Percentiles rank a stretch among this genome's conserved stretches.
These are phyloP conservation scores for Otis tarda DNA, from an alignment of 2,113 vertebrate species.

Conservation along the genomic window DNA sequence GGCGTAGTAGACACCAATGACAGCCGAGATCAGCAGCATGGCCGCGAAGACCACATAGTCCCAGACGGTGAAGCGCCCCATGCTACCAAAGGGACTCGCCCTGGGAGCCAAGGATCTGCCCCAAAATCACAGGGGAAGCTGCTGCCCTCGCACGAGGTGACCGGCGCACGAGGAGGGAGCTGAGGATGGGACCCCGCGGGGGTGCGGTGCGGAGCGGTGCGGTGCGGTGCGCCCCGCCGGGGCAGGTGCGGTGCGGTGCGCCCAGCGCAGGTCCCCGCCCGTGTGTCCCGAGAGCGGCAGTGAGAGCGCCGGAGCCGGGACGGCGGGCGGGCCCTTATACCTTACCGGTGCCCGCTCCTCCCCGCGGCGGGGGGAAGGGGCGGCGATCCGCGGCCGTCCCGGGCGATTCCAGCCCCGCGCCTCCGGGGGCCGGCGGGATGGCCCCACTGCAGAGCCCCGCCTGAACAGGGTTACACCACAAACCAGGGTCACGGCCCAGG, in stretches of 20 bases:
- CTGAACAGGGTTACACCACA: background rate
- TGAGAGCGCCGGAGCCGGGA: background rate
- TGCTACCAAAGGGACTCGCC: background rate
- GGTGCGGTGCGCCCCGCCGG: background rate
- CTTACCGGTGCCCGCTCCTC: background rate
- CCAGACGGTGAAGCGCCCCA: slow-evolving; percentile 75
- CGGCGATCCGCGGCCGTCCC: background rate
- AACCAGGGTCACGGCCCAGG: background rate
- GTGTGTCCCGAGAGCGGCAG: background rate
- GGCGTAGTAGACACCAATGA: slow-evolving; percentile 88
- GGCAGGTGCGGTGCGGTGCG: no score
- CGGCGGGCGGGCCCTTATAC: background rate
- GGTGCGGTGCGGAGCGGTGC: background rate
- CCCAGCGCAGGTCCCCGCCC: background rate
- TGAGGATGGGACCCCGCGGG: background rate
- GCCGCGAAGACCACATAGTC: slow-evolving; percentile 91
- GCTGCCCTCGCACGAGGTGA: background rate
- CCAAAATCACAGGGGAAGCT: background rate
- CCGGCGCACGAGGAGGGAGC: background rate
- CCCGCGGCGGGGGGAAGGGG: slow-evolving; percentile 11
- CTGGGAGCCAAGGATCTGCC: background rate
- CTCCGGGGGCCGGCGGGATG: background rate
- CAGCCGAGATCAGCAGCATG: slow-evolving; percentile 87
- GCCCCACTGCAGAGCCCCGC: background rate
- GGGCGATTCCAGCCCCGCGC: background rate